Percentiles rank a stretch among this genome's conserved stretches.
Conservation (phyloP, 2,113 vertebrate genomes). For the Casuarius casuarius region DNA sequence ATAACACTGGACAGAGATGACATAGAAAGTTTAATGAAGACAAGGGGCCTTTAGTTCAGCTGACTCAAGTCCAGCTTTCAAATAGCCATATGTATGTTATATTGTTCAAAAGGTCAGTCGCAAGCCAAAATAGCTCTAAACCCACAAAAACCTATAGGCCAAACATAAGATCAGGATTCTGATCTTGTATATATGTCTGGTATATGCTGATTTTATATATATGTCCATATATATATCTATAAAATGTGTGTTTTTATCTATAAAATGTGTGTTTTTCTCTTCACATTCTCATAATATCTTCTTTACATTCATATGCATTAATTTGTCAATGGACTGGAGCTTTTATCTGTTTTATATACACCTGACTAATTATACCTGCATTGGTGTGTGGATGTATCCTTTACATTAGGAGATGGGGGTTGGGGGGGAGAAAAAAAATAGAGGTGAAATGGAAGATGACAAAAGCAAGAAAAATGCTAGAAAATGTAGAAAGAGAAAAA, state of each 20-base stretch:
- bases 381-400: too few species aligned
- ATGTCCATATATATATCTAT: background rate
- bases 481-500: background rate
- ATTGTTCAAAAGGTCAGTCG: background rate
- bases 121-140: background rate
- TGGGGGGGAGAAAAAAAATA: background rate
- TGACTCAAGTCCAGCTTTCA: background rate
- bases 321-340: too few species aligned
- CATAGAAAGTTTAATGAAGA: background rate
- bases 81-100: background rate
- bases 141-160: background rate
- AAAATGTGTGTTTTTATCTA: background rate
- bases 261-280: background rate
- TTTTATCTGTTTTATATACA: too few species aligned
- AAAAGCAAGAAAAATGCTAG: background rate
- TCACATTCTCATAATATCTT: background rate
- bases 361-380: too few species aligned
- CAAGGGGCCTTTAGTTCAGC: background rate
- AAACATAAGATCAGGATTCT: background rate
- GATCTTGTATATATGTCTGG: background rate
- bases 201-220: too few species aligned
- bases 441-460: background rate
- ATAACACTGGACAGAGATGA: background rate
- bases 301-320: background rate
- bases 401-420: background rate